Evolutionary conservation across 2,797 vertebrate species (phyloP).

Genomic region (Hippopotamyrus pictus): DNA sequence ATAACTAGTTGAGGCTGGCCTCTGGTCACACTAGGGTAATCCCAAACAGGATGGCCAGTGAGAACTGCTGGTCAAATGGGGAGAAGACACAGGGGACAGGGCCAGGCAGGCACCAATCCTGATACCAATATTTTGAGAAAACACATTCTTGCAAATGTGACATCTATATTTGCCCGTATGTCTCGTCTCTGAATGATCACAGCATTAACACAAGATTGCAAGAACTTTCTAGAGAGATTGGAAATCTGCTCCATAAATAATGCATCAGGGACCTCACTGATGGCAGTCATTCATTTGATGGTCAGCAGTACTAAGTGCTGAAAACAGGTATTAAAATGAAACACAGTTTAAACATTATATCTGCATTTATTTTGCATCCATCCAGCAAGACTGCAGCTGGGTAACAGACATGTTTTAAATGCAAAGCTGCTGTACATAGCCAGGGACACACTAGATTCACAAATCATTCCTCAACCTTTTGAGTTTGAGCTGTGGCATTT

Average conservation of each 20-base stretch:
- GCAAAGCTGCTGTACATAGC: conserved; percentile 5
- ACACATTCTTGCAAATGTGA: not conserved
- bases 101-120: not conserved
- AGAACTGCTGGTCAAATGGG: not conserved
- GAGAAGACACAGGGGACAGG: not conserved
- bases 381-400: not conserved
- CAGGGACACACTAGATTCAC: conserved; percentile 32
- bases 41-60: not conserved
- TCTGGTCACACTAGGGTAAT: not conserved
- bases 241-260: not conserved
- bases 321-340: not conserved
- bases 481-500: conserved; percentile 38
- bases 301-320: not conserved
- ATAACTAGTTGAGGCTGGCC: not conserved
- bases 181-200: not conserved
- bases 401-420: not conserved
- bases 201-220: not conserved
- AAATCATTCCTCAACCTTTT: conserved; percentile 47
- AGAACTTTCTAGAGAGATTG: not conserved
- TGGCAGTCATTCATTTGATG: not conserved
- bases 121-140: not conserved
- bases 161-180: not conserved
- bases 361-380: not conserved
- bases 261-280: not conserved
- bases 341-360: not conserved